A percentile compares a stretch with the other conserved stretches of the same genome.
These are phyloP conservation scores for Dendrolimus punctatus DNA, from an alignment of 1,140 invertebrate species.

Conservation along the genomic window DNA sequence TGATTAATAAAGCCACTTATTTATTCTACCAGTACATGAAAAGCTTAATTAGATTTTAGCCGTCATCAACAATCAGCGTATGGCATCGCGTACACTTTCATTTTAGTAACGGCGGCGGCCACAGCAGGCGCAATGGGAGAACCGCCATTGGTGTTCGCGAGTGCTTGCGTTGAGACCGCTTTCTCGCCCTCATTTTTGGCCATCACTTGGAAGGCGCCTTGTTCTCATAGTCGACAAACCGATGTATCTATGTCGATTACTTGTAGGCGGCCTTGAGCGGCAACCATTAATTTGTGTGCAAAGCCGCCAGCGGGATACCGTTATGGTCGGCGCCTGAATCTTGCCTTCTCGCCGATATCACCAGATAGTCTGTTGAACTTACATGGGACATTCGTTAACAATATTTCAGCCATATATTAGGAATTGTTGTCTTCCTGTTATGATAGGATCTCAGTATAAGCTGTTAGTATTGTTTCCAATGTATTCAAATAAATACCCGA, in stretches of 20 bases:
- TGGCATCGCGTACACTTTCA: slow-evolving; percentile 18
- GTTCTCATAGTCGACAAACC: slow-evolving; percentile 60
- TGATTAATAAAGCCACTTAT: no score
- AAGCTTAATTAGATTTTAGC: slow-evolving; percentile 19
- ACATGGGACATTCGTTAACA: slow-evolving; percentile 19
- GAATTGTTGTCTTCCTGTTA: no score
- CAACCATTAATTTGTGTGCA: slow-evolving; percentile 66
- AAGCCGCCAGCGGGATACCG: slow-evolving; percentile 49
- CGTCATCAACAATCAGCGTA: slow-evolving; percentile 25
- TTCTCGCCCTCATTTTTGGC: slow-evolving; percentile 58
- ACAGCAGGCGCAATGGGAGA: slow-evolving; percentile 13
- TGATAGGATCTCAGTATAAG: no score
- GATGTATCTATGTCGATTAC: slow-evolving; percentile 66
- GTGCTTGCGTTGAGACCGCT: slow-evolving; percentile 36
- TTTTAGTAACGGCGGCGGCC: slow-evolving; percentile 11
- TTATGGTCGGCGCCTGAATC: slow-evolving; percentile 54
- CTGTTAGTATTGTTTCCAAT: no score
- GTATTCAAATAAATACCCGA: no score
- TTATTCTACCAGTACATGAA: no score
- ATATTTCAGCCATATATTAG: slow-evolving; percentile 10
- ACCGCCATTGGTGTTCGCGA: slow-evolving; percentile 15
- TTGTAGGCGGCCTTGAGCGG: slow-evolving; percentile 66
- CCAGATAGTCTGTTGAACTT: slow-evolving; percentile 23
- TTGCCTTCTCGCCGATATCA: slow-evolving; percentile 35
- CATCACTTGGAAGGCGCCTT: slow-evolving; percentile 42